Evolutionary conservation across 1,140 invertebrate genomes (phyloP).

Genomic region (Drosophila rufa): DNA sequence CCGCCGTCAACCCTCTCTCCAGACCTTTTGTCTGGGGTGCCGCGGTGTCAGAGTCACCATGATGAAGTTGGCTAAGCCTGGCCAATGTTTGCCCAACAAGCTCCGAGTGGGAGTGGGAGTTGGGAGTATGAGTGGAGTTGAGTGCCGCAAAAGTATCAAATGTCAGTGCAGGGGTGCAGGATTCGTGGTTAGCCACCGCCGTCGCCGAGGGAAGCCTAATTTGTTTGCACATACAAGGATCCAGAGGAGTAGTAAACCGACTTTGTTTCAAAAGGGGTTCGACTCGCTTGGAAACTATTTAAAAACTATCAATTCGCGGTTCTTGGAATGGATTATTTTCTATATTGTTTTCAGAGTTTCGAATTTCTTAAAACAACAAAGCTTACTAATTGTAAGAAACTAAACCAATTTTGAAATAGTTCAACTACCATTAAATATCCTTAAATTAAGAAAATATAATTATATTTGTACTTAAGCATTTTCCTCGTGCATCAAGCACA

Average conservation of each 20-base stretch:
- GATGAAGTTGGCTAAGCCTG: conserved; percentile 68
- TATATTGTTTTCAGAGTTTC: not conserved
- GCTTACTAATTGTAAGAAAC: not conserved
- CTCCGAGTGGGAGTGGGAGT: conserved; percentile 21
- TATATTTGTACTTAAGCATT: not conserved
- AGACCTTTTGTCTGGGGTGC: not conserved
- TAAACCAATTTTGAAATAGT: not conserved
- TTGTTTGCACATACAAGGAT: conserved; percentile 52
- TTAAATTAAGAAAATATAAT: too few relatives aligned
- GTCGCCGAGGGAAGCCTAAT: conserved; percentile 63
- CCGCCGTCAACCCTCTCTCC: conserved; percentile 27
- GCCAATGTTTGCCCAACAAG: conserved; percentile 74
- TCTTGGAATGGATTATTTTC: not conserved
- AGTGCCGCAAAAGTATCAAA: conserved; percentile 61
- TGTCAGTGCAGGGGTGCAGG: conserved; percentile 57
- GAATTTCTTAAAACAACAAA: not conserved
- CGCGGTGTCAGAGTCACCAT: conserved; percentile 56
- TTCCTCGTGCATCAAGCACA: not conserved
- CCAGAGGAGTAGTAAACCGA: conserved; percentile 16
- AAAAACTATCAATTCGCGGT: not conserved
- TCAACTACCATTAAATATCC: too few relatives aligned
- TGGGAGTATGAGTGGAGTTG: conserved; percentile 1
- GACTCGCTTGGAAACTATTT: not conserved
- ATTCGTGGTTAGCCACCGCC: conserved; percentile 62
- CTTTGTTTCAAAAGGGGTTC: conserved; percentile 4